Evolutionary conservation across 2,888 invertebrate species (phyloP), one percentile per base, ranked within the genome.

Genomic region (Bedellia somnulentella): DNA sequence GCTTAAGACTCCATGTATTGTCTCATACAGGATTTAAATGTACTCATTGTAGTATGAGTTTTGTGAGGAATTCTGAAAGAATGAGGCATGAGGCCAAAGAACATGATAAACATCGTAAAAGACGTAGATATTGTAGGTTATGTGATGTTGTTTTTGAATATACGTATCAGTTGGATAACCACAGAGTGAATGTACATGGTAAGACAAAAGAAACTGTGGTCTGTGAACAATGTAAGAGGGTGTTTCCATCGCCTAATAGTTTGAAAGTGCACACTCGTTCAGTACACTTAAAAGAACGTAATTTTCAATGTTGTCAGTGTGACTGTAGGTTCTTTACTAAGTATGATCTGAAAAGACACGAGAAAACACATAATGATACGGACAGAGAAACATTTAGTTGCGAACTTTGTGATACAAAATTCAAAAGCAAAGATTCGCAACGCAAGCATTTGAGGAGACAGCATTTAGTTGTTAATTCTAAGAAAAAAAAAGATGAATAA

Each of bases 351-450:
- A 46, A 35, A 9, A 37, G 62, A 0, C 64, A 64, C 31, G 26
- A 55, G 22, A 38, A 29, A 2, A 56, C 50, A 0, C 64, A 63
- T 32, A 42, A 46, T 0, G 49, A 50, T 14, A 41, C 43, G 39
- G 17, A 27, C 6, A 15, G 15, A 6, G 32, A 32, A 9, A 10
- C 29, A 0, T 58, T 53, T 27, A 34, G 47, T 0, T 64, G 64
- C 18, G 38, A 35, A 15, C 37, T 41, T 2, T 61, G 60, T 5
- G 52, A 49, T 1, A 40, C 43, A 0, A 47, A 44, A 9, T 57
- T 59, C 23, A 56, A 55, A 16, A 44, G 50, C 0, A 57, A 57
- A 13, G 57, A 59, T 29, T 57, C 59, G 1, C 39, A 43, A 35
- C 35, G 48, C 4, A 39, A 55, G 9, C 60, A 61, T 40, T 27